Evolutionary conservation across 2,888 invertebrate species (phyloP).

Genomic region (Ommatoiulus sabulosus): DNA sequence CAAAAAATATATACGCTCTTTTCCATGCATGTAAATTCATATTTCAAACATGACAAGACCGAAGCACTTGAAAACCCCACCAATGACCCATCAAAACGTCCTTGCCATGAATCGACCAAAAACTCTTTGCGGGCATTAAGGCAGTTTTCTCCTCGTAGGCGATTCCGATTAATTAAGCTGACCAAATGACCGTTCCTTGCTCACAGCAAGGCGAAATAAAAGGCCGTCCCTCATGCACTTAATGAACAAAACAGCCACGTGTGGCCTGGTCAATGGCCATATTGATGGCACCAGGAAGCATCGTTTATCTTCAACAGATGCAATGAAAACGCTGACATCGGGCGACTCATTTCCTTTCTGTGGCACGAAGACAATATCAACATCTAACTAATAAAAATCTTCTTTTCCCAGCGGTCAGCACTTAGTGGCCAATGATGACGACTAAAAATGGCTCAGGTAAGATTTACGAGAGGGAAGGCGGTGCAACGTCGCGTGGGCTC

Average conservation of each 20-base stretch:
- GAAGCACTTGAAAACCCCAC: background rate
- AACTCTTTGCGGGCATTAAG: background rate
- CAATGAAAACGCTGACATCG: slow-evolving; percentile 19
- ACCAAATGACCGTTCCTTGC: background rate
- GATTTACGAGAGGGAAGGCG: background rate
- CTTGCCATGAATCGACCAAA: background rate
- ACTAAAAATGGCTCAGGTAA: slow-evolving; percentile 11
- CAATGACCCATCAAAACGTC: background rate
- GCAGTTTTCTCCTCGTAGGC: slow-evolving; percentile 2
- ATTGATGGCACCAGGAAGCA: slow-evolving; percentile 19
- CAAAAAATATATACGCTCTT: too few relatives aligned
- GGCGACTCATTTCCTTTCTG: slow-evolving; percentile 19
- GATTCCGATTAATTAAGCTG: background rate
- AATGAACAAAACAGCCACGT: slow-evolving; percentile 19
- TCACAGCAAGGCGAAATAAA: background rate
- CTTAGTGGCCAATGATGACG: background rate
- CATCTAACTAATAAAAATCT: slow-evolving; percentile 10
- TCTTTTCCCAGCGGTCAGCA: slow-evolving; percentile 19
- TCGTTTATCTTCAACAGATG: slow-evolving; percentile 19
- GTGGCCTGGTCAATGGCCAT: slow-evolving; percentile 1
- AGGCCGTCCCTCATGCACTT: slow-evolving; percentile 1
- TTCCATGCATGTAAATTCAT: background rate
- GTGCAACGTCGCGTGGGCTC: background rate
- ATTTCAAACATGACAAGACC: background rate
- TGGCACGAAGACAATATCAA: background rate